Evolutionary conservation across 1,140 invertebrate genomes (phyloP).

Genomic region (Drosophila simulans): DNA sequence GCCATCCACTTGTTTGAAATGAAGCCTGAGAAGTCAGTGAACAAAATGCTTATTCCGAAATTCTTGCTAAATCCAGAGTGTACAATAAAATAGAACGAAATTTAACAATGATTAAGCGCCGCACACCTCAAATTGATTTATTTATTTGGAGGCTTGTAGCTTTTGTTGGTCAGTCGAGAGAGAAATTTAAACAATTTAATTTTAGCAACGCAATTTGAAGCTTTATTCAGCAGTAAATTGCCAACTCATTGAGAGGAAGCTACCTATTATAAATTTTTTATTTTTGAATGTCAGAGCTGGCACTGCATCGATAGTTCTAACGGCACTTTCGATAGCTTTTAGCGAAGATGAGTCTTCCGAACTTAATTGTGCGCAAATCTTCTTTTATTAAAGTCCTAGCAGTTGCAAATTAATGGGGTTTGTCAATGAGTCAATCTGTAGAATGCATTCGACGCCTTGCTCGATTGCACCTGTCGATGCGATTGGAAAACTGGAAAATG

Average conservation of each 20-base stretch:
- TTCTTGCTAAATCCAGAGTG: conserved; percentile 25
- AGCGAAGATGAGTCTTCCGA: too few relatives aligned
- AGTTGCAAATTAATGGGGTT: conserved; percentile 6
- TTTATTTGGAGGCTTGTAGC: conserved; percentile 41
- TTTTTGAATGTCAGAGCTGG: background rate
- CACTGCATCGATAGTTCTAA: background rate
- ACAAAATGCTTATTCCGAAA: conserved; percentile 42
- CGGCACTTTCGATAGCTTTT: background rate
- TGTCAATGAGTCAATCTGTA: conserved; percentile 40
- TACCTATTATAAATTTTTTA: background rate
- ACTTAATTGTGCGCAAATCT: too few relatives aligned
- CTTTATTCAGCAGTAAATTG: conserved; percentile 44
- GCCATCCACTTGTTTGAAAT: conserved; percentile 43
- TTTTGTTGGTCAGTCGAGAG: conserved; percentile 57
- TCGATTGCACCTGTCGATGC: conserved; percentile 58
- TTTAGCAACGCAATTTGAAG: conserved; percentile 47
- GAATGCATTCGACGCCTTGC: conserved; percentile 33
- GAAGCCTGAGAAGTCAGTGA: conserved; percentile 20
- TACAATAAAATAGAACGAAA: conserved; percentile 36
- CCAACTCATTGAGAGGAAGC: conserved; percentile 41
- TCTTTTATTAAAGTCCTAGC: background rate
- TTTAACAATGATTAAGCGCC: conserved; percentile 25
- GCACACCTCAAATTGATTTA: conserved; percentile 52
- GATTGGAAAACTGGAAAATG: conserved; percentile 41
- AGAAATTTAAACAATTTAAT: conserved; percentile 65